Percentiles rank a stretch among this genome's conserved stretches.
These are phyloP conservation scores for Ricordea florida DNA, from an alignment of 92 coral and sea anemone genomes.

Conservation along the genomic window DNA sequence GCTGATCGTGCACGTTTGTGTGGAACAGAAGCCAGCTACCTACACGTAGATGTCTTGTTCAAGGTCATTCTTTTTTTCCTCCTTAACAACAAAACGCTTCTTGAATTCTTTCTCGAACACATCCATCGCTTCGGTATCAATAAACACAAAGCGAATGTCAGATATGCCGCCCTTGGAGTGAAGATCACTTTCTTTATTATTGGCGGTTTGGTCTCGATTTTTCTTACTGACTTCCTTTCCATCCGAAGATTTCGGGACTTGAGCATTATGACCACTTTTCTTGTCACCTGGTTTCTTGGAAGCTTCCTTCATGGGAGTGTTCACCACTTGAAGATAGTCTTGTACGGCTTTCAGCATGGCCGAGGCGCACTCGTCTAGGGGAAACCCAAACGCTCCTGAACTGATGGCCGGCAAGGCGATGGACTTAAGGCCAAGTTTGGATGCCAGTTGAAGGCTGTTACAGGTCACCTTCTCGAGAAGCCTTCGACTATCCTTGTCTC, in stretches of 20 bases:
- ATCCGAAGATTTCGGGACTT: too few relatives aligned
- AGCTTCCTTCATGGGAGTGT: not conserved
- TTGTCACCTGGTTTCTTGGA: not conserved
- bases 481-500: not conserved
- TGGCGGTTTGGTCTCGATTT: not conserved
- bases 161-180: not conserved
- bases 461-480: constrained; percentile 43
- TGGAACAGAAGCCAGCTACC: too few relatives aligned
- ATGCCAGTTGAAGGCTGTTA: constrained; percentile 51
- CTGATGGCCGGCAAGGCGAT: constrained; percentile 92
- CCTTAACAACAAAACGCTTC: constrained; percentile 26
- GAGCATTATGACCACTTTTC: not conserved
- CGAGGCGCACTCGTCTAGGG: constrained; percentile 59
- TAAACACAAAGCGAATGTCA: constrained; percentile 75
- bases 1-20: too few relatives aligned
- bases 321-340: not conserved
- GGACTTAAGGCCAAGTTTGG: constrained; percentile 16
- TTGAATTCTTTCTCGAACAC: constrained; percentile 66
- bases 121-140: constrained; percentile 51
- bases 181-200: not conserved
- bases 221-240: not conserved
- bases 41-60: not conserved
- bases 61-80: not conserved
- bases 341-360: constrained; percentile 75
- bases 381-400: constrained; percentile 58